Evolutionary conservation across 2,888 invertebrate genomes (phyloP), one percentile per base, ranked within the genome.

Genomic region (Hyppa rectilinea): DNA sequence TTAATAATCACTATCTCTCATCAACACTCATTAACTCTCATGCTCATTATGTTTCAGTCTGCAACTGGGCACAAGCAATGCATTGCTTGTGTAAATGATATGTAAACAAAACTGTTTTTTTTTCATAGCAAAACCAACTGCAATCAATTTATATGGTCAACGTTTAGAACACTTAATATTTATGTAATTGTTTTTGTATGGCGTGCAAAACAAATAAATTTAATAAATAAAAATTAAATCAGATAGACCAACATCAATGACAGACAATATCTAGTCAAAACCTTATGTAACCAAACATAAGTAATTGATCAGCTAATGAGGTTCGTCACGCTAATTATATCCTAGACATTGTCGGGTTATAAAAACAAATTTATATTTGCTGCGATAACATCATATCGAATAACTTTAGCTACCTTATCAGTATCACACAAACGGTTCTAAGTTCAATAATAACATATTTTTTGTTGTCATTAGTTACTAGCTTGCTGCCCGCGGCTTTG

Each of bases 391-490:
- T 61, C 26, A 29, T 60, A 49, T 49, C 58, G 29, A 65, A 72
- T 78, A 84, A 80, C 78, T 82, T 71, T 75, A 64, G 63, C 34
- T 76, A 79, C 76, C 69, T 60, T 82, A 80, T 75, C 75, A 52
- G 55, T 69, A 81, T 71, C 72, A 52, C 31, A 58, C 43, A 78
- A 72, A 81, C 53, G 52, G 87, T 84, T 82, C 81, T 85, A 84
- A 88, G 82, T 85, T 84, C 84, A 88, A 86, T 80, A 80, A 77
- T 66, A 75, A 78, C 64, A n/a, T n/a, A n/a, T n/a, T n/a, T n/a
- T n/a, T n/a, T n/a, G n/a, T n/a, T n/a, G n/a, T n/a, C n/a, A n/a
- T n/a, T n/a, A n/a, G n/a, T n/a, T n/a, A n/a, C n/a, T n/a, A n/a
- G n/a, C n/a, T n/a, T n/a, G n/a, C n/a, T n/a, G n/a, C n/a, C n/a